Conservation (phyloP, 2,113 vertebrate genomes). For the Spea multiplicata region DNA sequence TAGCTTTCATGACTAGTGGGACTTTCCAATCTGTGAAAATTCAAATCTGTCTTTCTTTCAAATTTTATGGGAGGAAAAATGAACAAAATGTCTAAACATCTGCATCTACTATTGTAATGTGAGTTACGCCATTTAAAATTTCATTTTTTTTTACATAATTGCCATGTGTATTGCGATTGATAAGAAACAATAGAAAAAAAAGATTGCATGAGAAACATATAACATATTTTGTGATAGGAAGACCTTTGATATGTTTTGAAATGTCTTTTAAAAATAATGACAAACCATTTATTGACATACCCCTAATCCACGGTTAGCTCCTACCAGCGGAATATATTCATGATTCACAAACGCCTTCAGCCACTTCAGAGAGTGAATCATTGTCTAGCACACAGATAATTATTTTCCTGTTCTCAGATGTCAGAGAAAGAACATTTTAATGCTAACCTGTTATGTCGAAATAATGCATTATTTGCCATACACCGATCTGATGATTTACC, state of each 20-base stretch:
- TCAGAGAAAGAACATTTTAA: constrained; percentile 55
- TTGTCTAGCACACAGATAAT: constrained; percentile 48
- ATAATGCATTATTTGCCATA: constrained; percentile 25
- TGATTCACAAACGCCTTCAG: constrained; percentile 27
- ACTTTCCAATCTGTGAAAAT: too few species aligned
- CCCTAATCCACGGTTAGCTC: neutral
- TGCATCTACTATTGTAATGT: too few species aligned
- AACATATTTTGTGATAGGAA: constrained; percentile 11
- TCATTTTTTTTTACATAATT: too few species aligned
- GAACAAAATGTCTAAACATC: too few species aligned
- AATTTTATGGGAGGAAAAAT: too few species aligned
- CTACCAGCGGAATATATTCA: constrained; percentile 16
- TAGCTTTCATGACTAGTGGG: too few species aligned
- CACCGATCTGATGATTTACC: constrained; percentile 54
- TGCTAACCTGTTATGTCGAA: constrained; percentile 54
- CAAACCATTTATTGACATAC: constrained; percentile 8
- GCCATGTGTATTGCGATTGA: too few species aligned
- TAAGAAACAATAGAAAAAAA: too few species aligned
- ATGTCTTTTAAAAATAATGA: constrained; percentile 18
- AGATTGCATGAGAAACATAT: constrained; percentile 1
- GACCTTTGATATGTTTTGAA: constrained; percentile 12
- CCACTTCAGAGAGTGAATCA: constrained; percentile 53
- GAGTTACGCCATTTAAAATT: too few species aligned
- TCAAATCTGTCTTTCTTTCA: too few species aligned
- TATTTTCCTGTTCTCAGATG: constrained; percentile 59